A percentile compares a stretch with the other conserved stretches of the same genome.
These are phyloP conservation scores for Echiichthys vipera DNA, from an alignment of 2,797 vertebrate genomes.

Conservation along the genomic window DNA sequence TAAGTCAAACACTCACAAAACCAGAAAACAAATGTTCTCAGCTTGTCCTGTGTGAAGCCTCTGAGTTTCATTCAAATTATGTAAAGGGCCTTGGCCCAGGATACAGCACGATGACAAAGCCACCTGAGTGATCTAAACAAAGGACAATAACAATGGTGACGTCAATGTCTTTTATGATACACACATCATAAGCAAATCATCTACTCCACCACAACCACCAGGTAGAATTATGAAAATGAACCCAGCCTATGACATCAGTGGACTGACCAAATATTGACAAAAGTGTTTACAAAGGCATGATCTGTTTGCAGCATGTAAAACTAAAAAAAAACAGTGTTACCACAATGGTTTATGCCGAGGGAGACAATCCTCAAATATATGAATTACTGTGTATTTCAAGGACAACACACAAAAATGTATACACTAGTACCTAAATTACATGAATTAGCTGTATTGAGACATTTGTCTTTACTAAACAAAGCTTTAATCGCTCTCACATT, in stretches of 20 bases:
- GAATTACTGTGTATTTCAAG: not conserved
- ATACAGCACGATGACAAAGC: conserved; percentile 4
- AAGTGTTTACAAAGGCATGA: not conserved
- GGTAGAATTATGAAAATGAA: conserved; percentile 34
- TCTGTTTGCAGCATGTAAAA: conserved; percentile 9
- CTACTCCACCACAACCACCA: conserved; percentile 4
- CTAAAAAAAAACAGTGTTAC: not conserved
- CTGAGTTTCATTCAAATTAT: conserved; percentile 3
- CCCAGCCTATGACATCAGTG: not conserved
- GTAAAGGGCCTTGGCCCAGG: not conserved
- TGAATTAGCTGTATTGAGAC: not conserved
- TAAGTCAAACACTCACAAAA: conserved; percentile 25
- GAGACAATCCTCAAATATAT: not conserved
- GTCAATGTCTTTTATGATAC: conserved; percentile 34
- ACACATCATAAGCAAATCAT: conserved; percentile 36
- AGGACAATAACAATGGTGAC: conserved; percentile 30
- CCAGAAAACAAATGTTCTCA: not conserved
- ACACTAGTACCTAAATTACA: not conserved
- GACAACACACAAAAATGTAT: not conserved
- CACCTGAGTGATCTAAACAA: conserved; percentile 30
- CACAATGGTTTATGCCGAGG: no score
- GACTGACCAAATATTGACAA: conserved; percentile 35
- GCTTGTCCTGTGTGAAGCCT: not conserved
- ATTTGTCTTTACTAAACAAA: not conserved
- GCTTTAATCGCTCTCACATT: not conserved